Base-by-base conservation (phyloP, 2,113 vertebrate genomes). In the Erpornis zantholeuca region DNA sequence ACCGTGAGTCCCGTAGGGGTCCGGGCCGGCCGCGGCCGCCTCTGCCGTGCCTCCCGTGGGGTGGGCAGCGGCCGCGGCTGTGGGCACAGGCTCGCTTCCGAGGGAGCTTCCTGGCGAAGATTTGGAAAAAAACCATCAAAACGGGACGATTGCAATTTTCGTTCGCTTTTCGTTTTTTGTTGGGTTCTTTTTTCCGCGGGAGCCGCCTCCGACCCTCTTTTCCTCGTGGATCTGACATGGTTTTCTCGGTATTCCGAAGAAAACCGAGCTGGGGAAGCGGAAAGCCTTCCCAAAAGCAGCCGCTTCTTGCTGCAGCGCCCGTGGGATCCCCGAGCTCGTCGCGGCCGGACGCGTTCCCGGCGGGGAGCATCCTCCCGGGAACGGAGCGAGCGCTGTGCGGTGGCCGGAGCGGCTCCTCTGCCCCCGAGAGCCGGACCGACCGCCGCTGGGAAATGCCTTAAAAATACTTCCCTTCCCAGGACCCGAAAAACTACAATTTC, bases 161-260 rank as follows among this genome's bases (percentile, higher is more conserved):
- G 21, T 92, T 92, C 10, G 3, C 22, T 88, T 90, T 88, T 60
- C 15, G 25, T 50, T 59, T 71, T 24, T 72, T 8, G 3, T 15
- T 35, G 4, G 10, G 40, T 10, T 42, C 14, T 42, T 66, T n/a
- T 56, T 27, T 0, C 0, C 2, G 7, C 31, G 12, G 22, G 11
- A 78, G 66, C 53, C 17, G 35, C 57, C n/a, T 81, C 33, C 16
- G 12, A 40, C 7, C 11, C 11, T 24, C 9, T 59, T 92, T 29
- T 24, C 63, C 35, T 22, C 12, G 19, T 6, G 35, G 33, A 22
- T 66, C 86, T 68, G 60, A 50, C 27, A 65, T 90, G 56, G n/a
- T 42, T 84, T 90, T 69, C 45, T 56, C 28, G 15, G 53, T 63
- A 21, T 87, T 61, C 47, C 35, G 22, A 65, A 68, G 59, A 45